phyloP scores from a whole-genome alignment of 2,888 invertebrate genomes.

The Xiphydria camelus region DNA sequence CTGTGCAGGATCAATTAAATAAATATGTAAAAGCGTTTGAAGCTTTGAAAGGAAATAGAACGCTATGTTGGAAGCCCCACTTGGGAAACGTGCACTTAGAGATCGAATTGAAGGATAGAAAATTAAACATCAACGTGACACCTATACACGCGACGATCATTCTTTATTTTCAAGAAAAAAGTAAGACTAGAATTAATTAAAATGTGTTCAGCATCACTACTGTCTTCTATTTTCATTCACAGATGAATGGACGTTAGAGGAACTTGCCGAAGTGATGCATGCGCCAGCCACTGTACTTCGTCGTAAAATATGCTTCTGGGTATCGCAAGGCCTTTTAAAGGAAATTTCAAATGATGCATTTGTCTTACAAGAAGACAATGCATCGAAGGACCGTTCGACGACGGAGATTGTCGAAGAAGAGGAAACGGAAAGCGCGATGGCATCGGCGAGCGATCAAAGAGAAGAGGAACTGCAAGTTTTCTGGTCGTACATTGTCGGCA shows the following conservation, averaged over 20 bases:
- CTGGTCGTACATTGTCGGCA: constrained; percentile 97
- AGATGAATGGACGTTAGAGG: constrained; percentile 86
- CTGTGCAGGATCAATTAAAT: constrained; percentile 79
- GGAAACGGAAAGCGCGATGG: constrained; percentile 92
- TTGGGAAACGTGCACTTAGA: constrained; percentile 89
- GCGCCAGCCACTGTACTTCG: constrained; percentile 84
- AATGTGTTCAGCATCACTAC: no score
- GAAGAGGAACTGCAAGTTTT: constrained; percentile 93
- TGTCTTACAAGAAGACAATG: constrained; percentile 70
- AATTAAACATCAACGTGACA: constrained; percentile 80
- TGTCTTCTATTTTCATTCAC: constrained; percentile 3
- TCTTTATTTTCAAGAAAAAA: constrained; percentile 88
- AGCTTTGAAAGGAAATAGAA: constrained; percentile 87
- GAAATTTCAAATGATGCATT: constrained; percentile 78
- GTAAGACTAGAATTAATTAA: constrained; percentile 58
- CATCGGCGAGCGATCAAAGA: constrained; percentile 89
- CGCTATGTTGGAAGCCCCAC: constrained; percentile 91
- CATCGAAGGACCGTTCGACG: constrained; percentile 62
- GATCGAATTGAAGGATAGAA: constrained; percentile 82
- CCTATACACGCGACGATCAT: constrained; percentile 94
- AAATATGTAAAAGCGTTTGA: constrained; percentile 90
- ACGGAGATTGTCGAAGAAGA: constrained; percentile 82
- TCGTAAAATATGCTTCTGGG: constrained; percentile 91
- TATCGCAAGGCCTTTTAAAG: constrained; percentile 84
- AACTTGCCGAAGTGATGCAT: constrained; percentile 81